A percentile compares a stretch with the other conserved stretches of the same genome.
phyloP scores from a whole-genome alignment of 2,113 vertebrate species.

The Silurus asotus region DNA sequence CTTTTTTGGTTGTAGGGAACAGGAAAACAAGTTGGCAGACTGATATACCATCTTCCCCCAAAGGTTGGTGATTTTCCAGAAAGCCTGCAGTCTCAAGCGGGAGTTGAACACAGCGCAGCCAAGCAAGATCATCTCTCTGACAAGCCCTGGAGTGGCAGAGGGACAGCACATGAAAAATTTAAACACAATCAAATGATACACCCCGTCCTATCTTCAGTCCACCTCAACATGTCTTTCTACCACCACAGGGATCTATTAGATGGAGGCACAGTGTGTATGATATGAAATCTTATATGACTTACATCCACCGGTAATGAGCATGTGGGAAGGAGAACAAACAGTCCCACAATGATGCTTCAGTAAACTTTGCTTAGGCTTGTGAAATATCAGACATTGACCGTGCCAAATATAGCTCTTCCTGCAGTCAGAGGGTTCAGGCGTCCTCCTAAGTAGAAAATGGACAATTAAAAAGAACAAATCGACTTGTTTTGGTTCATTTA shows the following conservation, averaged over 20 bases:
- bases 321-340: conserved; percentile 16
- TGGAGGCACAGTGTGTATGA: conserved; percentile 34
- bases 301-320: conserved; percentile 38
- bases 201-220: conserved; percentile 39
- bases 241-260: conserved; percentile 36
- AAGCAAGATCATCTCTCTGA: conserved; percentile 71
- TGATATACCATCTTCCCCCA: conserved; percentile 41
- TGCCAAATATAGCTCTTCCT: conserved; percentile 57
- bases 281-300: conserved; percentile 51
- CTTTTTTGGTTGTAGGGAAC: background rate
- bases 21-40: background rate
- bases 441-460: conserved; percentile 36
- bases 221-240: background rate
- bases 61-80: conserved; percentile 63
- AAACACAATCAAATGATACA: conserved; percentile 57
- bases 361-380: conserved; percentile 50
- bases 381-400: conserved; percentile 54
- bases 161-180: conserved; percentile 62
- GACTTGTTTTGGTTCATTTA: conserved; percentile 35
- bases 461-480: conserved; percentile 49
- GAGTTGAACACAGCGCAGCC: conserved; percentile 64
- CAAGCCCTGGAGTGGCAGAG: conserved; percentile 63
- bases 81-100: conserved; percentile 53
- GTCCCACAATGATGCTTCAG: conserved; percentile 34
- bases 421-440: conserved; percentile 46